Conservation (phyloP, 2,797 vertebrate genomes). For the Varecia variegata region DNA sequence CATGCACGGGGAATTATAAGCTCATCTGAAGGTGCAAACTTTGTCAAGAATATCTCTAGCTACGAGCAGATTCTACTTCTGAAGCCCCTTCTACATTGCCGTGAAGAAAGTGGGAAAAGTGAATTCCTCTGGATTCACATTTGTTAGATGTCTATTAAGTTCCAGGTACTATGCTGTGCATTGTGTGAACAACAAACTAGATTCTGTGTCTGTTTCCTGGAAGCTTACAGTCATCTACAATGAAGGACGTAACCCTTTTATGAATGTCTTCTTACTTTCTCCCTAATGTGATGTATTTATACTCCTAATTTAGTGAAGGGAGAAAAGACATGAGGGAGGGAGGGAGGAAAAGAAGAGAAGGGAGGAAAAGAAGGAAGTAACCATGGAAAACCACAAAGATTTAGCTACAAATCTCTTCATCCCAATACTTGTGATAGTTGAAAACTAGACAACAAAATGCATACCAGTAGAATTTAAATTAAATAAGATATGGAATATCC, state of each 20-base stretch:
- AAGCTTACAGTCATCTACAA: not conserved
- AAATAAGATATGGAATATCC: not conserved
- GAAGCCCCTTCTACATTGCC: not conserved
- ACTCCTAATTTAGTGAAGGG: not conserved
- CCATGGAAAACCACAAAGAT: not conserved
- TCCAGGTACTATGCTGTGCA: not conserved
- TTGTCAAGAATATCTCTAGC: not conserved
- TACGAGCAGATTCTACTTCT: not conserved
- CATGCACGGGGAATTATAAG: accelerated
- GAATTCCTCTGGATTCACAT: not conserved
- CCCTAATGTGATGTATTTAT: not conserved
- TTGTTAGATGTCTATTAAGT: not conserved
- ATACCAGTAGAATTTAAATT: not conserved
- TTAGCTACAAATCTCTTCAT: slow-evolving; percentile 30
- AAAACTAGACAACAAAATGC: not conserved
- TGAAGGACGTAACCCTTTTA: not conserved
- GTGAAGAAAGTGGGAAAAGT: not conserved
- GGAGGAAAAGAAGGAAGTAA: not conserved
- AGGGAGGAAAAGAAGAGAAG: not conserved
- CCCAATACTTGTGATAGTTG: not conserved
- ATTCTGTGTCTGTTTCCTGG: not conserved
- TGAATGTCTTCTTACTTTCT: not conserved
- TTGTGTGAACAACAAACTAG: not conserved
- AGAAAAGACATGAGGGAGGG: too few species aligned
- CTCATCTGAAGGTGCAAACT: not conserved